Evolutionary conservation across 2,888 invertebrate genomes (phyloP).

Genomic region (Pogonocherus hispidulus): DNA sequence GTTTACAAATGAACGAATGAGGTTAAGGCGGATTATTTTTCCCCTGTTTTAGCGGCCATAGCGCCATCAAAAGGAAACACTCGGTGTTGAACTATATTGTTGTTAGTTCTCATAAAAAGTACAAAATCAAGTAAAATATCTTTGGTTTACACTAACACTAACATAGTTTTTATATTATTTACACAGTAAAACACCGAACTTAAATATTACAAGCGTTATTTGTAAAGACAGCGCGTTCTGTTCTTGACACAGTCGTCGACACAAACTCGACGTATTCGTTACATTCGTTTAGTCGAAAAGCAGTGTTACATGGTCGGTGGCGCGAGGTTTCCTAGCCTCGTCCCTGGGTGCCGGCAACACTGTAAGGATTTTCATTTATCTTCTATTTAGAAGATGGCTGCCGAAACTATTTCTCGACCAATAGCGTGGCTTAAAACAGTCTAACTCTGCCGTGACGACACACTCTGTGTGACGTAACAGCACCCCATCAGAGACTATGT

Average conservation of each 20-base stretch:
- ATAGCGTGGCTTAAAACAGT: conserved; percentile 61
- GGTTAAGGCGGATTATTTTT: conserved; percentile 67
- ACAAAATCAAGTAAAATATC: conserved; percentile 46
- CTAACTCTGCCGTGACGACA: conserved; percentile 66
- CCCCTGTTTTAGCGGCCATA: conserved; percentile 68
- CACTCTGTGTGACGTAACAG: conserved; percentile 66
- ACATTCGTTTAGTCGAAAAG: conserved; percentile 68
- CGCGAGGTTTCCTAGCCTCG: conserved; percentile 72
- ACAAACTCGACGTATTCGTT: conserved; percentile 52
- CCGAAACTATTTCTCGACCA: conserved; percentile 66
- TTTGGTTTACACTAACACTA: conserved; percentile 51
- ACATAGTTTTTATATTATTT: conserved; percentile 49
- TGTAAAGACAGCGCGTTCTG: conserved; percentile 58
- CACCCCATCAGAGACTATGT: conserved; percentile 65
- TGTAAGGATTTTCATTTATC: conserved; percentile 65
- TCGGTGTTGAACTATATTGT: conserved; percentile 63
- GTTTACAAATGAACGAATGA: conserved; percentile 63
- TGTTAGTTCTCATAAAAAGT: conserved; percentile 55
- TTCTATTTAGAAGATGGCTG: conserved; percentile 80
- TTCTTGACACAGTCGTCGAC: conserved; percentile 55
- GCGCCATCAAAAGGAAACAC: conserved; percentile 65
- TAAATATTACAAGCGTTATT: conserved; percentile 51
- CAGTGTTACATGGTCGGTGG: conserved; percentile 73
- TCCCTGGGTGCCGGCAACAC: conserved; percentile 64
- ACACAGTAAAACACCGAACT: conserved; percentile 47